Base-by-base conservation (phyloP, 2,888 invertebrate species). In the Resseliella maxima region DNA sequence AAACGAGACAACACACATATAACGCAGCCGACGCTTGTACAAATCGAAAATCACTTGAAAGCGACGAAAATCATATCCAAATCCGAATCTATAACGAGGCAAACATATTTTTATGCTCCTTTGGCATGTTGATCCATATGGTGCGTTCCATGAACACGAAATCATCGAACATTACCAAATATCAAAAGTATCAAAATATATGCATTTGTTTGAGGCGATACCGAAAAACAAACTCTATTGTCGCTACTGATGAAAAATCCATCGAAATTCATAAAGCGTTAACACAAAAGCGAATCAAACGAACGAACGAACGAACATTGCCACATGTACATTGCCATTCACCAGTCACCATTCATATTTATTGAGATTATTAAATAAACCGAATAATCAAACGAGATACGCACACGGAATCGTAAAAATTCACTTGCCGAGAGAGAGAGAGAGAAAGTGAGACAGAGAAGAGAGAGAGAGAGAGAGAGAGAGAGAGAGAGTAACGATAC, bases 341-440 rank as follows among this genome's bases (percentile, higher is more conserved):
- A 54, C 21, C 10, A 6, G 18, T 35, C 38, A 0, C 38, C 38
- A 83, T 83, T 38, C 83, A 83, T 83, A 83, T 83, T 83, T 83
- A 83, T 83, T 83, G n/a, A 38, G 83, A 83, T 83, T 83, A 83
- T 83, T 83, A 83, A 83, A 83, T 83, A 83, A 83, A 83, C 38
- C 24, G n/a, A 83, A 83, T 83, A 83, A 83, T n/a, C 83, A 38
- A 83, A 83, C 38, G 83, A 36, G 24, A 38, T 12, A n/a, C 18
- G 18, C 54, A 31, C 64, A 64, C 64, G n/a, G n/a, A n/a, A n/a
- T n/a, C n/a, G n/a, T n/a, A n/a, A n/a, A n/a, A n/a, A n/a, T n/a
- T n/a, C n/a, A n/a, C n/a, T n/a, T n/a, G n/a, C n/a, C n/a, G 24
- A 3, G 64, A 64, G n/a, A 21, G 5, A 18, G 31, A 64, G 64